Percentiles rank a stretch among this genome's conserved stretches.
Conservation (phyloP, 2,113 vertebrate species). For the Rattus norvegicus region GRCr8 NC_086033.1:37307501-37308000, state of each 20-base stretch:
- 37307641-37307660: neutral
- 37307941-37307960: conserved; percentile 66
- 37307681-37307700: conserved; percentile 39
- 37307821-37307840: neutral
- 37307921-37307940: conserved; percentile 58
- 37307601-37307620: neutral
- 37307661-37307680: neutral
- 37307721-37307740: neutral
- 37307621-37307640: conserved; percentile 6
- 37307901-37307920: conserved; percentile 55
- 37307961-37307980: conserved; percentile 48
- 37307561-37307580: neutral
- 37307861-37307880: conserved; percentile 16
- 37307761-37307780: neutral
- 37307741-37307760: neutral
- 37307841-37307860: conserved; percentile 9
- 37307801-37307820: neutral
- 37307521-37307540: neutral
- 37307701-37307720: neutral
- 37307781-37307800: neutral
- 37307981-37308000: conserved; percentile 35
- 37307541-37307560: neutral
- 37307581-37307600: neutral
- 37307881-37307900: conserved; percentile 52
- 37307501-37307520: neutral